These are phyloP conservation scores for Zoanthus gigantus DNA, from an alignment of 92 coral and sea anemone species.

Conservation along the genomic window DNA sequence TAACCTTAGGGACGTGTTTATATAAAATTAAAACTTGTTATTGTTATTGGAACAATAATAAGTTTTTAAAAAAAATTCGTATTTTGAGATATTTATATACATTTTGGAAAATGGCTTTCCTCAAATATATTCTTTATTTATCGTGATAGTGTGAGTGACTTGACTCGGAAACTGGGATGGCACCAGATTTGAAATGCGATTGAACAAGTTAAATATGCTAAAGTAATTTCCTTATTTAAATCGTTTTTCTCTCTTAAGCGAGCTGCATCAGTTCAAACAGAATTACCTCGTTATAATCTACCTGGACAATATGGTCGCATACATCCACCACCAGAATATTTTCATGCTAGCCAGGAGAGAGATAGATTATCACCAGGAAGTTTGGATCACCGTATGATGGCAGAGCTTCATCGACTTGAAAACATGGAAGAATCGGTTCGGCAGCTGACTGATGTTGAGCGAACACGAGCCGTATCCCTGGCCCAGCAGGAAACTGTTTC, in stretches of 20 bases:
- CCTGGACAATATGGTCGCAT: slow-evolving; percentile 56
- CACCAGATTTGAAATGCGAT: too few relatives aligned
- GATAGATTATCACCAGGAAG: slow-evolving; percentile 95
- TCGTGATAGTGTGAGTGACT: too few relatives aligned
- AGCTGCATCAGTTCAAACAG: slow-evolving; percentile 51
- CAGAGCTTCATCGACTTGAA: slow-evolving; percentile 92
- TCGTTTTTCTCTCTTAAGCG: slow-evolving; percentile 42
- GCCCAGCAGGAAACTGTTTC: slow-evolving; percentile 99
- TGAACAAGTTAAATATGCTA: neutral
- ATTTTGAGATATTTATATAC: too few relatives aligned
- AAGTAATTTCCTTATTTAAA: neutral
- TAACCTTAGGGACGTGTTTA: too few relatives aligned
- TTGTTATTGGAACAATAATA: too few relatives aligned
- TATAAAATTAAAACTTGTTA: too few relatives aligned
- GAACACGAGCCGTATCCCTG: slow-evolving; percentile 84
- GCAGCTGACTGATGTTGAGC: slow-evolving; percentile 91
- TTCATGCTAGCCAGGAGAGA: slow-evolving; percentile 75
- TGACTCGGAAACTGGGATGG: too few relatives aligned
- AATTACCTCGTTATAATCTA: slow-evolving; percentile 40
- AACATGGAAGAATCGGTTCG: slow-evolving; percentile 98
- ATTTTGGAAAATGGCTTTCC: too few relatives aligned
- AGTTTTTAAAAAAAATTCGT: too few relatives aligned
- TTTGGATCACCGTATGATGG: slow-evolving; percentile 87
- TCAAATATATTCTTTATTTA: too few relatives aligned
- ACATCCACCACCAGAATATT: slow-evolving; percentile 71